Percentiles rank a stretch among this genome's conserved stretches.
These are phyloP conservation scores for Bombus ignitus DNA, from an alignment of 1,140 invertebrate genomes.

Conservation along the genomic window DNA sequence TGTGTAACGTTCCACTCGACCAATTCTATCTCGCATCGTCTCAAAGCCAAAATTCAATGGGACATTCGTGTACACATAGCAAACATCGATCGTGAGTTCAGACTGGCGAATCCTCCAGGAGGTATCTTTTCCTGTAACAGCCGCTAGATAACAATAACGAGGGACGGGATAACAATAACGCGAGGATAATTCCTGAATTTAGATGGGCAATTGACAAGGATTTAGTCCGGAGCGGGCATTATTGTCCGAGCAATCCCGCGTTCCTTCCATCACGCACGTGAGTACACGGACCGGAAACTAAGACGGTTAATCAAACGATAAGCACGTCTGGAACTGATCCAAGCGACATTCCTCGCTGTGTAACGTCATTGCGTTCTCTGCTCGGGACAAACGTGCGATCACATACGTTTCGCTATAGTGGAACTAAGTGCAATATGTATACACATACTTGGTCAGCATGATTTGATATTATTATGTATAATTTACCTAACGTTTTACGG, in stretches of 20 bases:
- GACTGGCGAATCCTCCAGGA: not conserved
- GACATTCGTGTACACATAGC: too few relatives aligned
- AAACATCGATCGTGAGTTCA: not conserved
- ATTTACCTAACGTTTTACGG: too few relatives aligned
- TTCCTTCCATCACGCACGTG: constrained; percentile 43
- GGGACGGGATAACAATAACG: constrained; percentile 24
- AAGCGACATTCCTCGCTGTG: constrained; percentile 45
- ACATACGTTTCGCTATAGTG: constrained; percentile 11
- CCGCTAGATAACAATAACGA: constrained; percentile 19
- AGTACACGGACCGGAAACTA: constrained; percentile 39
- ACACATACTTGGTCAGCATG: not conserved
- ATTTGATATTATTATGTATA: not conserved
- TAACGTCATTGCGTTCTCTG: constrained; percentile 42
- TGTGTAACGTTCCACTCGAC: not conserved
- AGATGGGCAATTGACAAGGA: constrained; percentile 50
- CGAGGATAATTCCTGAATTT: constrained; percentile 52
- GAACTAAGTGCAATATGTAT: not conserved
- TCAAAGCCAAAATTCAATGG: not conserved
- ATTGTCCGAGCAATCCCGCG: constrained; percentile 46
- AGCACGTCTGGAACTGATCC: constrained; percentile 65
- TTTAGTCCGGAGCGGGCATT: constrained; percentile 17
- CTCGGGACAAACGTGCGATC: constrained; percentile 22
- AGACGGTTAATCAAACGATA: constrained; percentile 70
- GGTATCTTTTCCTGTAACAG: not conserved
- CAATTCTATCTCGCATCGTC: not conserved